Evolutionary conservation across 2,797 vertebrate species (phyloP), one percentile per base, ranked within the genome.

Genomic region (Aerospiza tachiro): DNA sequence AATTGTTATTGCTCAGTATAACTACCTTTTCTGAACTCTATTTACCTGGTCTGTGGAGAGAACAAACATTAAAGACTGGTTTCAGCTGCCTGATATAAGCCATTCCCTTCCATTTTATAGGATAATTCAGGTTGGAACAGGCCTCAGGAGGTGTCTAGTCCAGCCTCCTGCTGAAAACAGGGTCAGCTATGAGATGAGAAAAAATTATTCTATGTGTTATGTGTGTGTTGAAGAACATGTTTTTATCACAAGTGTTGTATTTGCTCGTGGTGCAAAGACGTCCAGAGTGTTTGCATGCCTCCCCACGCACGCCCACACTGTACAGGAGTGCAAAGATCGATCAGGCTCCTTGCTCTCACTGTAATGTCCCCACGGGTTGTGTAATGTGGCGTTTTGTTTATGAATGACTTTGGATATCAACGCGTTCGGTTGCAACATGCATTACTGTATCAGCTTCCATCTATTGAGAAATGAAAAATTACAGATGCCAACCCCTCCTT

Each of bases 381-480:
- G 56, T 16, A 73, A 15, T n/a, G 36, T 82, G 79, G 26, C 40
- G 10, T 63, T 93, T 75, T 49, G 42, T 86, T 94, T 70, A 53
- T 58, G 75, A 65, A 84, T 71, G 17, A 22, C 47, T 74, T 86
- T 61, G 56, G 61, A n/a, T 85, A 66, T 72, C 68, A 42, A 3
- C 2, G 38, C 1, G 1, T 67, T 83, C 28, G 2, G 29, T 26
- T 86, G 50, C 42, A 91, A 49, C 55, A 22, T 3, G 2, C 9
- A 4, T 29, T 86, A 47, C 75, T 1, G 0, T 59, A 90, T 81
- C 92, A 74, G 75, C 11, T 4, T 66, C 61, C 73, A 59, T 94
- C 92, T n/a, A 78, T 3, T n/a, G 62, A 89, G 95, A 82, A 86
- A 88, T 90, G 80, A 97, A 84, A 96, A 93, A 95, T 80, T 25